phyloP scores from a whole-genome alignment of 2,888 invertebrate genomes.

The Yponomeuta cagnagella region DNA sequence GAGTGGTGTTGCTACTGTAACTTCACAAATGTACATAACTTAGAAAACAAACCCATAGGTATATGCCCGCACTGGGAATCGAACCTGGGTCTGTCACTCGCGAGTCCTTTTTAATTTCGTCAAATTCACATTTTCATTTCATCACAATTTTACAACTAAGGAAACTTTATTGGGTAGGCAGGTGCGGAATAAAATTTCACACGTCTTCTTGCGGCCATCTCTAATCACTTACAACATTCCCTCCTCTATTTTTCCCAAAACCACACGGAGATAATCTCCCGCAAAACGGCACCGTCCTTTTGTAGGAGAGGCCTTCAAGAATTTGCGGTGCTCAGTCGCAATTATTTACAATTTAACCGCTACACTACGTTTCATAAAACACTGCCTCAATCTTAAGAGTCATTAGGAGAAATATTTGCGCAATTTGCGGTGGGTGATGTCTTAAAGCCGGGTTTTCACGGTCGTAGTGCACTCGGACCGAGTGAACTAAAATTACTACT shows the following conservation, averaged over 20 bases:
- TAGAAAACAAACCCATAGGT: too few species aligned
- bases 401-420: conserved; percentile 26
- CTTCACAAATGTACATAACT: too few species aligned
- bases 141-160: too few species aligned
- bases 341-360: conserved; percentile 13
- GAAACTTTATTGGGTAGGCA: too few species aligned
- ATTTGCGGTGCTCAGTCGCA: conserved; percentile 6
- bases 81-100: too few species aligned
- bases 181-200: conserved; percentile 7
- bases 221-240: neutral
- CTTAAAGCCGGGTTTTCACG: neutral
- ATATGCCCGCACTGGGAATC: too few species aligned
- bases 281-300: neutral
- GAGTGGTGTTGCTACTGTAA: too few species aligned
- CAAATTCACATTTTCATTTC: too few species aligned
- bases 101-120: too few species aligned
- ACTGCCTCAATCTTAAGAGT: conserved; percentile 14
- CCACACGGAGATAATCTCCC: neutral
- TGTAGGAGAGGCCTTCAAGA: conserved; percentile 5
- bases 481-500: too few species aligned
- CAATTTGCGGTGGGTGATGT: conserved; percentile 23
- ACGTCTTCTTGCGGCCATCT: conserved; percentile 7
- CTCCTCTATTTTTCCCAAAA: neutral
- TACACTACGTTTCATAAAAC: conserved; percentile 11
- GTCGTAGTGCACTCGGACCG: too few species aligned